These are phyloP conservation scores for Etheostoma perlongum DNA, from an alignment of 2,797 vertebrate species.

Conservation along the genomic window DNA sequence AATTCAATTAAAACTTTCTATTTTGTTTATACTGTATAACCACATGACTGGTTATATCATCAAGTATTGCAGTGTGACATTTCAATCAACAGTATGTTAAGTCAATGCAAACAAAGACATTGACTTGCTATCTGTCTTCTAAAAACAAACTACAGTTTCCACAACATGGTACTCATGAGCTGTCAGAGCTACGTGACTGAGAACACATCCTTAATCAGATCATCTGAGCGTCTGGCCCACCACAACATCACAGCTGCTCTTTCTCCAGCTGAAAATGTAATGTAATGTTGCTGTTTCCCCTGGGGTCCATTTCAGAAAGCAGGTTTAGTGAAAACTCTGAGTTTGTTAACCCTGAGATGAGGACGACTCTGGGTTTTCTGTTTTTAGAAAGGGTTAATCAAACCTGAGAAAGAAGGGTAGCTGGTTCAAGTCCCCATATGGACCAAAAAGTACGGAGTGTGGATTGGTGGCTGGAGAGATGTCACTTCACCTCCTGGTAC, in stretches of 20 bases:
- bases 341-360: too few species aligned
- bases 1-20: too few species aligned
- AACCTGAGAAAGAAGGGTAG: too few species aligned
- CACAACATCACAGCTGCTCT: slow-evolving; percentile 63
- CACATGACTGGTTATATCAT: too few species aligned
- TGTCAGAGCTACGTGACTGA: slow-evolving; percentile 63
- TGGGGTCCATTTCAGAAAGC: neutral
- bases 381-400: too few species aligned
- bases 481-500: too few species aligned
- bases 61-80: neutral
- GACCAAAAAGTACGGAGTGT: too few species aligned
- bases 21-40: too few species aligned
- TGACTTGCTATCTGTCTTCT: neutral
- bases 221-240: slow-evolving; percentile 69
- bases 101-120: neutral
- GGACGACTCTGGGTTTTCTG: too few species aligned
- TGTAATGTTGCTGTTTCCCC: slow-evolving; percentile 9
- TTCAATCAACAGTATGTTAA: neutral
- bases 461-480: too few species aligned
- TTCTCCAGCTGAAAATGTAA: slow-evolving; percentile 44
- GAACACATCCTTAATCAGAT: slow-evolving; percentile 72
- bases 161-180: slow-evolving; percentile 32
- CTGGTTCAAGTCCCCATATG: too few species aligned
- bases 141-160: slow-evolving; percentile 40
- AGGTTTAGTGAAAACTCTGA: too few species aligned